These are phyloP conservation scores for Bilobella aurantiaca DNA, from an alignment of 1,140 invertebrate species.

Conservation along the genomic window DNA sequence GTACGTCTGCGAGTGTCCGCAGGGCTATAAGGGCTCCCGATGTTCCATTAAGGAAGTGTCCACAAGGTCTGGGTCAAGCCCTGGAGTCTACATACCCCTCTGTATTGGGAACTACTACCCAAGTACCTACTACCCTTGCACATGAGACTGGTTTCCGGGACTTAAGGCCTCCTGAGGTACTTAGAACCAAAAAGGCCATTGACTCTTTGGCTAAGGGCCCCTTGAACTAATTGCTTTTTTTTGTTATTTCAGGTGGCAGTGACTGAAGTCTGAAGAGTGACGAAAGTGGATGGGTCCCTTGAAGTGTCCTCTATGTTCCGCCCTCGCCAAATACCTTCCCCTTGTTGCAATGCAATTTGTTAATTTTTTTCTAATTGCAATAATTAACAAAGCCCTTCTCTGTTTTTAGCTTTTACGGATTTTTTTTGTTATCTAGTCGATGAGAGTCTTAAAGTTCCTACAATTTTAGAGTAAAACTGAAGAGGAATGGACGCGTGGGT, in stretches of 20 bases:
- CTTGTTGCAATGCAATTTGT: neutral
- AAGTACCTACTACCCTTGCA: neutral
- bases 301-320: neutral
- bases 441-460: neutral
- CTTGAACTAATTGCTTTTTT: neutral
- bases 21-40: slow-evolving; percentile 6
- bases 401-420: neutral
- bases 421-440: neutral
- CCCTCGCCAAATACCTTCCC: neutral
- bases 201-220: neutral
- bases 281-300: neutral
- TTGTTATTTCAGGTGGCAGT: neutral
- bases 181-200: neutral
- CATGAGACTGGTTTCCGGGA: too few relatives aligned
- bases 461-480: too few relatives aligned
- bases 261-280: neutral
- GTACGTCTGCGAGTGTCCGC: slow-evolving; percentile 31
- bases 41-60: slow-evolving; percentile 2
- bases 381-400: too few relatives aligned
- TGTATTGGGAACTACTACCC: slow-evolving; percentile 2
- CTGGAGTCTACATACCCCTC: neutral
- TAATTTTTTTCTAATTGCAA: too few relatives aligned
- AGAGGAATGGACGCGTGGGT: too few relatives aligned
- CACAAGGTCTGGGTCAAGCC: neutral
- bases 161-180: neutral